Evolutionary conservation across 1,140 invertebrate species (phyloP), one percentile per base, ranked within the genome.

Genomic region (Drosophila eugracilis): DNA sequence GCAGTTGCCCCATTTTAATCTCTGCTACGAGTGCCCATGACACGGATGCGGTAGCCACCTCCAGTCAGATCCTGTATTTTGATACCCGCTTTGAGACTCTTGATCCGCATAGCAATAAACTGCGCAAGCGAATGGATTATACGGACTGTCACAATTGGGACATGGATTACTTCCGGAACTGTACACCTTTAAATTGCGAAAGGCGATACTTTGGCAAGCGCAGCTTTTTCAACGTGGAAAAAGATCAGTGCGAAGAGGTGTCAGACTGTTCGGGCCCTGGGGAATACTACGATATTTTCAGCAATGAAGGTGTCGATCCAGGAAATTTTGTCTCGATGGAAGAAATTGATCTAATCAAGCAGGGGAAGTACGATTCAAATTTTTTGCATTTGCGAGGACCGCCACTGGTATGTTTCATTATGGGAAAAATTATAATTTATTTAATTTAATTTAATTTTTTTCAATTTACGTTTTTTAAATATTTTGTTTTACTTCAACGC

Each of bases 201-300:
- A 84, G 89, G 41, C 88, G 78, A 0, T 91, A 91, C 34, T 91
- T 91, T 55, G 90, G 90, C 0, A 44, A 75, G 19, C 80, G 84
- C 1, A 90, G 65, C 53, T 91, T 73, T 48, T 91, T 79, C 45
- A 90, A 91, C 60, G 6, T 15, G 5, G 44, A 34, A 2, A 53
- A 75, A 5, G 52, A 79, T 5, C 63, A 69, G 24, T 91, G 90
- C 21, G 90, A 91, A 10, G 14, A 26, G 7, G 69, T 75, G 15
- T 47, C 66, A 0, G 12, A 42, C 2, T 76, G 69, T 26, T 53
- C 44, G 0, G 42, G 42, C 0, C 36, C 48, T 0, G 59, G 65
- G 12, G 57, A 78, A 10, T 59, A 54, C 21, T 91, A 91, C 26
- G 78, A 91, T 45, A 49, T 50, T 5, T 77, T 48, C 50, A 66